Conservation (phyloP, 2,113 vertebrate species). For the Colossoma macropomum region DNA sequence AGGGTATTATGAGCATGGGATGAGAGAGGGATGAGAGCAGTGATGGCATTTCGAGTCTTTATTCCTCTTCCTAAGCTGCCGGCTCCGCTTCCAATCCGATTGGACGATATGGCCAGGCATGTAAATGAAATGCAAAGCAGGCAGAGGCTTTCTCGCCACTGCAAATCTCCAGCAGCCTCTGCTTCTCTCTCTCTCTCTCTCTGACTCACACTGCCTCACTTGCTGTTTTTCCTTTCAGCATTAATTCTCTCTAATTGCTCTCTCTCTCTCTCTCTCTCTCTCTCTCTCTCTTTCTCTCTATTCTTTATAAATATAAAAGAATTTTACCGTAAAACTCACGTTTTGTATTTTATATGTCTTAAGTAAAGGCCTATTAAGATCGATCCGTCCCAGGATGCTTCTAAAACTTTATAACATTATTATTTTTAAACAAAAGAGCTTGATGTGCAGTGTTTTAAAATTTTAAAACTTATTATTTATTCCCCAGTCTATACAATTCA, state of each 20-base stretch:
- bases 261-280: conserved; percentile 11
- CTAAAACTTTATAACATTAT: no score
- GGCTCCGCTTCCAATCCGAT: conserved; percentile 77
- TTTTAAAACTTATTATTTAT: no score
- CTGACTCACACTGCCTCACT: conserved; percentile 46
- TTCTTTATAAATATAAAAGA: neutral
- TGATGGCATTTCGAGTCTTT: conserved; percentile 80
- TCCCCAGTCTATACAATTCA: no score
- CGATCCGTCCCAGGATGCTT: neutral
- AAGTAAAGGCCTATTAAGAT: no score
- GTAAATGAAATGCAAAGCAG: conserved; percentile 81
- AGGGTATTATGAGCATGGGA: conserved; percentile 72
- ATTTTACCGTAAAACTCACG: neutral
- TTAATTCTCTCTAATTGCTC: neutral
- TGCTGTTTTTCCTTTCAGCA: conserved; percentile 3
- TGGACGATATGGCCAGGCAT: conserved; percentile 76
- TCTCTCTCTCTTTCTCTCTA: neutral
- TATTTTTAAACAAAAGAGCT: no score
- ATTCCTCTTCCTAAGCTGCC: conserved; percentile 76
- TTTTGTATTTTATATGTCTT: neutral
- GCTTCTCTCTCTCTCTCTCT: conserved; percentile 64
- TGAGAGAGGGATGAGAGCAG: conserved; percentile 74
- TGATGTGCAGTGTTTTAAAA: no score
- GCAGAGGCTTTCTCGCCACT: conserved; percentile 70
- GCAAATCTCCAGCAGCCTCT: conserved; percentile 66